These are phyloP conservation scores for Lophura nycthemera DNA, from an alignment of 2,113 vertebrate genomes.

Conservation along the genomic window DNA sequence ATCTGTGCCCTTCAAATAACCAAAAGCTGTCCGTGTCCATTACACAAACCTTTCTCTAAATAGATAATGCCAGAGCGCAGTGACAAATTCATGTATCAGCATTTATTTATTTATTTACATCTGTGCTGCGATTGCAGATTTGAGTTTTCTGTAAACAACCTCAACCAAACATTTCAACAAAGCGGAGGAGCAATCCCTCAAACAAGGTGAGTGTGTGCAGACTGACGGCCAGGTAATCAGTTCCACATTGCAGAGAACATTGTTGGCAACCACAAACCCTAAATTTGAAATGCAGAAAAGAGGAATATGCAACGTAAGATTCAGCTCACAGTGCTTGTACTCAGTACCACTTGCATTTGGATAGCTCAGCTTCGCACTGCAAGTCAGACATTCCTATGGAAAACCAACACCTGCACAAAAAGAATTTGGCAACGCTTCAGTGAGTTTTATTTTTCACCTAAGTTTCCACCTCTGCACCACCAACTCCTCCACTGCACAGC, in stretches of 20 bases:
- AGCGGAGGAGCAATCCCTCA: background rate
- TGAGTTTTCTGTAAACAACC: background rate
- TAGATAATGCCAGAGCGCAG: background rate
- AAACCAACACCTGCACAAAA: background rate
- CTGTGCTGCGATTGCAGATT: background rate
- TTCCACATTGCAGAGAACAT: background rate
- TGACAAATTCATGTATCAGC: background rate
- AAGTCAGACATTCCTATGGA: background rate
- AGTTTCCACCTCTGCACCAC: background rate
- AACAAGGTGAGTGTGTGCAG: background rate
- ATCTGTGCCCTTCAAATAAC: background rate
- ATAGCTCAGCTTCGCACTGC: background rate
- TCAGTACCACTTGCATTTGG: background rate
- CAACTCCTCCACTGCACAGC: background rate
- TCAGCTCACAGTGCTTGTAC: background rate
- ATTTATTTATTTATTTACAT: background rate
- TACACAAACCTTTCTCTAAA: background rate
- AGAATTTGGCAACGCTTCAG: background rate
- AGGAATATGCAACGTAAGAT: background rate
- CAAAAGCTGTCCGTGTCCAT: background rate
- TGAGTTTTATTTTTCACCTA: background rate
- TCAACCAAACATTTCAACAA: conserved; percentile 29
- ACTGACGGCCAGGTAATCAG: conserved; percentile 3
- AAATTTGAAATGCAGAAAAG: background rate
- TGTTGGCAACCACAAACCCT: background rate